Evolutionary conservation across 1,140 invertebrate species (phyloP), one percentile per base, ranked within the genome.

Genomic region (Solenopsis invicta): DNA sequence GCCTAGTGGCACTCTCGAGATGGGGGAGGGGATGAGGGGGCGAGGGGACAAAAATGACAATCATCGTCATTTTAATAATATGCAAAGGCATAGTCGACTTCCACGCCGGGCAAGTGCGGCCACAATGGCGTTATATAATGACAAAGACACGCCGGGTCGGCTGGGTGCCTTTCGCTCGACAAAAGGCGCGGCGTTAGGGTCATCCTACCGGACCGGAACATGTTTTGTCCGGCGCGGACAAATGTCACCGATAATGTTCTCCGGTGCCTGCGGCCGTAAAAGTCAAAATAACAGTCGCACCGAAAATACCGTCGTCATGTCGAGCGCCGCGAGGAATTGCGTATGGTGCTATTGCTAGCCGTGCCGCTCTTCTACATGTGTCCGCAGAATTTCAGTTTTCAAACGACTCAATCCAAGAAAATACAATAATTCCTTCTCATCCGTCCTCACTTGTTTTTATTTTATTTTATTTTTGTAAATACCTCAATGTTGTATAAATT

Each of bases 111-210:
- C 94, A 95, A 95, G 94, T 95, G 94, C 94, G 94, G 94, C 92
- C 93, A 95, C 95, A 95, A 95, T 95, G 91, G 95, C 94, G 94
- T 95, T 95, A 95, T 95, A 95, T 95, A 95, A 95, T 95, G 94
- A 95, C 95, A 95, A 95, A 95, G 94, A 95, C 92, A 93, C 92
- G 91, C 87, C 92, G 93, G 91, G 92, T 92, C 91, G 92, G 92
- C 92, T 90, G 92, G 92, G 87, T 94, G 92, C 94, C 94, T 95
- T 95, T 95, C 93, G 94, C 93, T 95, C 93, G 94, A 95, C 94
- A 95, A 95, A 95, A 95, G 95, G 95, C 91, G 95, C 94, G 95
- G 94, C 94, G 88, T 88, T 94, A 94, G 94, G 95, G 95, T 95
- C 95, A 95, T 95, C 95, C 94, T 94, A 94, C 94, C 93, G 94